A percentile compares a stretch with the other conserved stretches of the same genome.
phyloP scores from a whole-genome alignment of 1,140 invertebrate species.

The Drosophila watanabei region DNA sequence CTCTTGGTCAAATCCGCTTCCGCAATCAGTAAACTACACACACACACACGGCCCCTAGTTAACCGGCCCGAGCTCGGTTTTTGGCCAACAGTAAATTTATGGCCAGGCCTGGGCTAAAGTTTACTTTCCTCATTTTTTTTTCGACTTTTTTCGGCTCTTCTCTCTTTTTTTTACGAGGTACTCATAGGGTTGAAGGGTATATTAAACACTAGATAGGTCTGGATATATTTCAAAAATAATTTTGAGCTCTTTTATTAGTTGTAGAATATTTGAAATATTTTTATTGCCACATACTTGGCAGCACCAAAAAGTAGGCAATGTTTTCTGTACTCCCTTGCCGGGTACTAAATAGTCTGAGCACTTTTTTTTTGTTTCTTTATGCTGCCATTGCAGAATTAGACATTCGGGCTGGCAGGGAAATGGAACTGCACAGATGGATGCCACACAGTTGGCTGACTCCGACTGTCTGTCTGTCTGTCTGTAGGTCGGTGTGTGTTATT shows the following conservation, averaged over 20 bases:
- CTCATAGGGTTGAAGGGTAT: background rate
- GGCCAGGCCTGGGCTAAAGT: constrained; percentile 67
- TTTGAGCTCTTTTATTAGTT: background rate
- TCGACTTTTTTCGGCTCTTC: constrained; percentile 7
- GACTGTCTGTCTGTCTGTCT: constrained; percentile 16
- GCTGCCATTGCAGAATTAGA: constrained; percentile 79
- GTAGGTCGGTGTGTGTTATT: constrained; percentile 50
- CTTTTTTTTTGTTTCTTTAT: constrained; percentile 13
- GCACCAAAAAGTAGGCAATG: background rate
- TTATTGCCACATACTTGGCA: background rate
- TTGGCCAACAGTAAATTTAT: constrained; percentile 82
- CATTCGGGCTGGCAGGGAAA: constrained; percentile 58
- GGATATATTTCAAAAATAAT: background rate
- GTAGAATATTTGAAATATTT: background rate
- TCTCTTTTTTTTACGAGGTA: constrained; percentile 2
- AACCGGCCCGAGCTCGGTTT: constrained; percentile 67
- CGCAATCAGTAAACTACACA: constrained; percentile 83
- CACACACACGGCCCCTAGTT: constrained; percentile 70
- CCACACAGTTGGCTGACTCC: constrained; percentile 74
- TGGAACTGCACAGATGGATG: constrained; percentile 81
- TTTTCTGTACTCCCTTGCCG: background rate
- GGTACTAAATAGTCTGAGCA: background rate
- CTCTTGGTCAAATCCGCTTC: constrained; percentile 81
- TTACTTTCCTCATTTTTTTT: constrained; percentile 41
- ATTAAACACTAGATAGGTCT: background rate